phyloP scores from a whole-genome alignment of 2,888 invertebrate species.

The Troilus luridus region DNA sequence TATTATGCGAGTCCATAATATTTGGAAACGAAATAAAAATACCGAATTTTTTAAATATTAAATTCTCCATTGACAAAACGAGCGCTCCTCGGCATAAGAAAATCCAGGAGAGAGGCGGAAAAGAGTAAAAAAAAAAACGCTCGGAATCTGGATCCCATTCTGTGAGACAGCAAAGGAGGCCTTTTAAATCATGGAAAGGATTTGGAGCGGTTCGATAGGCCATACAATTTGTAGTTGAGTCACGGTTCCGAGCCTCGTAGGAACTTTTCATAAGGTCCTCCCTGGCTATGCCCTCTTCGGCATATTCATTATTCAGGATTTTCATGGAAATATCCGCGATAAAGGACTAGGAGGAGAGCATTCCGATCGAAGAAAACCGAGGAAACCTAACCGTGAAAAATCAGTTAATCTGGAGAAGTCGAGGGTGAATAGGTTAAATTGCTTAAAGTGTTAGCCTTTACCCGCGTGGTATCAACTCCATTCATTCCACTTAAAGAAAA shows the following conservation, averaged over 20 bases:
- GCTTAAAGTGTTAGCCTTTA: background rate
- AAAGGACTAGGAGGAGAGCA: slow-evolving; percentile 28
- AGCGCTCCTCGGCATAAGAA: background rate
- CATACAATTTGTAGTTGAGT: slow-evolving; percentile 48
- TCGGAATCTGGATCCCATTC: slow-evolving; percentile 44
- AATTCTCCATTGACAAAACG: background rate
- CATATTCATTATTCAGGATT: slow-evolving; percentile 44
- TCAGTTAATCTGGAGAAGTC: slow-evolving; percentile 10
- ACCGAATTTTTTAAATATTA: slow-evolving; percentile 19
- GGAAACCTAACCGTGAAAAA: slow-evolving; percentile 31
- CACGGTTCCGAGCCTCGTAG: slow-evolving; percentile 35
- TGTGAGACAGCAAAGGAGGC: slow-evolving; percentile 46
- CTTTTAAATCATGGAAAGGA: slow-evolving; percentile 49
- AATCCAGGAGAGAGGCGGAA: background rate
- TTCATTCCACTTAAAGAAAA: no score
- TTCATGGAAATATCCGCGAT: slow-evolving; percentile 43
- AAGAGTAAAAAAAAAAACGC: background rate
- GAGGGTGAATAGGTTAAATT: slow-evolving; percentile 15
- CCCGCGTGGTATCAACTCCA: background rate
- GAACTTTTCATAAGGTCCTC: slow-evolving; percentile 50
- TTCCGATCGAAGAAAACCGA: slow-evolving; percentile 25
- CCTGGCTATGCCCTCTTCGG: slow-evolving; percentile 34
- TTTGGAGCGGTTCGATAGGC: slow-evolving; percentile 31
- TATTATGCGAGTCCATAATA: background rate
- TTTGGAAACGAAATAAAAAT: background rate